Base-by-base conservation (phyloP, 2,113 vertebrate genomes). In the Euleptes europaea region DNA sequence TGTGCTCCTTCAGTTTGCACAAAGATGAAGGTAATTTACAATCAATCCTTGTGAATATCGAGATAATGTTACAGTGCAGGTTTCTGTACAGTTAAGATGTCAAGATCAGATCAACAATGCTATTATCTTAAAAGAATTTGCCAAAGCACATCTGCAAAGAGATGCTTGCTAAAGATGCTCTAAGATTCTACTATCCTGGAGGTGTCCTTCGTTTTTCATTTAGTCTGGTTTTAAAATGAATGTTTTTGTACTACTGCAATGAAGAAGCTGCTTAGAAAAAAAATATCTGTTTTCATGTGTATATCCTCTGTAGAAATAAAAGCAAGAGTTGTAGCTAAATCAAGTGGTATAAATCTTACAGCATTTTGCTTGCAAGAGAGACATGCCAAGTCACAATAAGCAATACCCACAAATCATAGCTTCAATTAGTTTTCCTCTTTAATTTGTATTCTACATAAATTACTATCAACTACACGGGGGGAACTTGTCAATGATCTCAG, bases 371-470 rank as follows among this genome's bases (percentile, higher is more conserved):
- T 94, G 94, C 94, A 95, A 95, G 84, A 96, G 94, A 86, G 77
- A 91, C 94, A 96, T 95, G 96, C 96, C 91, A 95, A 95, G 94
- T 96, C 95, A 97, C 96, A 95, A 92, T 94, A 95, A 95, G 96
- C 95, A 94, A 93, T 94, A 95, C 88, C 84, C 94, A 95, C 91
- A 93, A 96, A 95, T 88, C 94, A 94, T 88, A 95, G 88, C 92
- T 93, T 90, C 94, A 95, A 93, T 94, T 94, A 84, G 91, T 95
- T 92, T 93, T 74, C 92, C 94, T 95, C 78, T 65, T 95, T 93
- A 91, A 92, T 94, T 95, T 91, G 93, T 94, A 93, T 94, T 95
- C 95, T 96, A 97, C 94, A 96, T 97, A 95, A 97, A 95, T 96
- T 97, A 97, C 94, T 96, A 96, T 91, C 90, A 91, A 90, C n/a